A percentile compares a stretch with the other conserved stretches of the same genome.
These are phyloP conservation scores for Diplolepis rosae DNA, from an alignment of 2,888 invertebrate genomes.

Conservation along the genomic window DNA sequence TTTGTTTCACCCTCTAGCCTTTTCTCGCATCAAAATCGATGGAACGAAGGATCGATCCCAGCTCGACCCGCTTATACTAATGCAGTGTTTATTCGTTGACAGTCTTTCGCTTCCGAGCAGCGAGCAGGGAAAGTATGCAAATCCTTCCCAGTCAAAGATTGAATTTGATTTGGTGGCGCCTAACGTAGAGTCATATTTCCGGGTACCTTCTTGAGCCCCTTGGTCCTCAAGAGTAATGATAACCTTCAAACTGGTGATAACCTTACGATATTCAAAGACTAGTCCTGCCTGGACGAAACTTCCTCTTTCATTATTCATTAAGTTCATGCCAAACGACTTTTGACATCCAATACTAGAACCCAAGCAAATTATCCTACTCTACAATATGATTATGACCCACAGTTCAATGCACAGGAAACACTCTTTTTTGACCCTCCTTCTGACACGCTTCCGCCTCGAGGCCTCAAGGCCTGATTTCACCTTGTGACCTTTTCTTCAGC, in stretches of 20 bases:
- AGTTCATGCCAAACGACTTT: constrained; percentile 57
- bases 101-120: constrained; percentile 66
- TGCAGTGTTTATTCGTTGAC: constrained; percentile 69
- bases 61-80: constrained; percentile 67
- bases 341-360: constrained; percentile 53
- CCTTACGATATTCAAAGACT: not conserved
- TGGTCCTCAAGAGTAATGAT: constrained; percentile 41
- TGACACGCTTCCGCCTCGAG: constrained; percentile 2
- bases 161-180: constrained; percentile 65
- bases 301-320: constrained; percentile 69
- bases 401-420: constrained; percentile 50
- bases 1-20: not conserved
- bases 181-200: constrained; percentile 41
- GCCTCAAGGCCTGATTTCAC: not conserved
- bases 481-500: not conserved
- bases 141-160: constrained; percentile 65
- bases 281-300: constrained; percentile 35
- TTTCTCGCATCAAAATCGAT: not conserved
- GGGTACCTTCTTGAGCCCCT: constrained; percentile 46
- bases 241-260: not conserved
- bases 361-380: constrained; percentile 40
- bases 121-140: constrained; percentile 67
- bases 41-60: constrained; percentile 43
- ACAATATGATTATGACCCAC: constrained; percentile 48
- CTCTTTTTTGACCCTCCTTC: constrained; percentile 37